Percentiles rank a stretch among this genome's conserved stretches.
These are phyloP conservation scores for Leptothorax acervorum DNA, from an alignment of 2,888 invertebrate species.

Conservation along the genomic window DNA sequence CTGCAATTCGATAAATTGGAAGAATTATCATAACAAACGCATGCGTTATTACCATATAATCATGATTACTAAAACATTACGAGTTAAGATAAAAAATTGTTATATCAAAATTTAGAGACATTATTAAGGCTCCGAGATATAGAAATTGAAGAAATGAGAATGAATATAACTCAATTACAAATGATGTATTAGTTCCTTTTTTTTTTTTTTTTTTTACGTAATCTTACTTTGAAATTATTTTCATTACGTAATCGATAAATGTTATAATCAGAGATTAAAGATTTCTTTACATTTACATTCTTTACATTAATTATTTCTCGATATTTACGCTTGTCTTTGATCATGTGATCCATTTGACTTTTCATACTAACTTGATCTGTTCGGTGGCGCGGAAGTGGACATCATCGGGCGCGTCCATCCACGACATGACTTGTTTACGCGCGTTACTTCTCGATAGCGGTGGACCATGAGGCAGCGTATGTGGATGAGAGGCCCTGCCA, in stretches of 20 bases:
- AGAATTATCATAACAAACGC: background rate
- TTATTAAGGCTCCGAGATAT: background rate
- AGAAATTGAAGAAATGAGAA: background rate
- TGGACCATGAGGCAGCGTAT: slow-evolving; percentile 84
- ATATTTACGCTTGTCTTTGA: background rate
- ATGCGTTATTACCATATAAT: background rate
- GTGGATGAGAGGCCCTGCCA: slow-evolving; percentile 82
- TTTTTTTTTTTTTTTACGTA: background rate
- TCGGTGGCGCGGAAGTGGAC: slow-evolving; percentile 97
- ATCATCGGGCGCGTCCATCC: slow-evolving; percentile 99
- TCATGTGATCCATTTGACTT: background rate
- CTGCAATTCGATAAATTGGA: slow-evolving; percentile 12
- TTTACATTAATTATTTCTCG: background rate
- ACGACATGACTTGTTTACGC: slow-evolving; percentile 97
- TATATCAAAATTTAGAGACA: background rate
- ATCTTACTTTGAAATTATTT: background rate
- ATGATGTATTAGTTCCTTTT: background rate
- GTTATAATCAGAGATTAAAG: background rate
- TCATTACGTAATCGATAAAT: background rate
- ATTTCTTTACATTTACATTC: background rate
- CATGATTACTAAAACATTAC: background rate
- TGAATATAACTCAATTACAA: background rate
- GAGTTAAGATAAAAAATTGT: background rate
- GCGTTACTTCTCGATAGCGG: slow-evolving; percentile 92
- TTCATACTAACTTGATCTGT: slow-evolving; percentile 92